Evolutionary conservation across 2,797 vertebrate species (phyloP).

Genomic region (Poeciliopsis turneri): DNA sequence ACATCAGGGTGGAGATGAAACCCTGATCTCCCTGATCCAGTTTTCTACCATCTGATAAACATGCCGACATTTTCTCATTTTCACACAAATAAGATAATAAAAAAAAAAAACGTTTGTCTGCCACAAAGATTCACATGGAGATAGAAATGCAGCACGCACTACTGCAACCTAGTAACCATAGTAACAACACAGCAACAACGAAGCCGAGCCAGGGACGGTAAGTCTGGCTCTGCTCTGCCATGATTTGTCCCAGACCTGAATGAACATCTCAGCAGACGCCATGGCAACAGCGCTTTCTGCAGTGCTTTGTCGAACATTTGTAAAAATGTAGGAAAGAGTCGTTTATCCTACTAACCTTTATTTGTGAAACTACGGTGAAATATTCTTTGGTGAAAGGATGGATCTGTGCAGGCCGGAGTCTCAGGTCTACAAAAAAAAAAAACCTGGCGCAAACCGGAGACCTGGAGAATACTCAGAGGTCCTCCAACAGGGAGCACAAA

Average conservation of each 20-base stretch:
- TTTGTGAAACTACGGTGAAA: neutral
- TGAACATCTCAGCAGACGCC: neutral
- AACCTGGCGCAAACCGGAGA: neutral
- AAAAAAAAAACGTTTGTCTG: neutral
- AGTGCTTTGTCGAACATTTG: neutral
- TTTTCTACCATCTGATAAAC: neutral
- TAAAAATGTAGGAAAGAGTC: neutral
- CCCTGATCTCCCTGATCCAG: neutral
- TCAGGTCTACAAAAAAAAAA: neutral
- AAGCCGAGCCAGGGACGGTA: neutral
- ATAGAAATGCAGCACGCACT: constrained; percentile 31
- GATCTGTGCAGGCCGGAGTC: neutral
- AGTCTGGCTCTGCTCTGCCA: constrained; percentile 12
- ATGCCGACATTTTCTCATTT: neutral
- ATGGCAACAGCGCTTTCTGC: neutral
- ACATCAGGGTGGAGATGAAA: neutral
- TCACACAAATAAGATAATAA: constrained; percentile 1
- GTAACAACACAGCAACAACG: constrained; percentile 41
- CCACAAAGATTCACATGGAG: neutral
- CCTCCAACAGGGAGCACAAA: too few relatives aligned
- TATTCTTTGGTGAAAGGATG: neutral
- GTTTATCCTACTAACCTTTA: neutral
- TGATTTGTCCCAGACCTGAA: constrained; percentile 1
- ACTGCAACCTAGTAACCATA: constrained; percentile 55
- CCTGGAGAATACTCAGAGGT: neutral